Evolutionary conservation across 2,113 vertebrate genomes (phyloP).

Genomic region (Centrocercus urophasianus): DNA sequence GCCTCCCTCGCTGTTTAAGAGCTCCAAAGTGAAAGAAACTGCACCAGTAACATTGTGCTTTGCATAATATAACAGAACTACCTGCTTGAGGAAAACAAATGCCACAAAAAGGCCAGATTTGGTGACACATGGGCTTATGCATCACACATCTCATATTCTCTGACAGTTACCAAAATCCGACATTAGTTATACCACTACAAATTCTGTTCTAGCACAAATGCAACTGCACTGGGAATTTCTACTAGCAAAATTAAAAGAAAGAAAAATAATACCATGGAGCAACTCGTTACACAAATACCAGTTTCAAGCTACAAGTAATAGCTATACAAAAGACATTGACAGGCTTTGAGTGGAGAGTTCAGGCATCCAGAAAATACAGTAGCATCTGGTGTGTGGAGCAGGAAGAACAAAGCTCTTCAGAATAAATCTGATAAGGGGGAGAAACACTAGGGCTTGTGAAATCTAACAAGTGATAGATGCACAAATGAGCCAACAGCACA

Average conservation of each 20-base stretch:
- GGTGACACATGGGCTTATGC: background rate
- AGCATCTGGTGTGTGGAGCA: background rate
- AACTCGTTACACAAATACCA: background rate
- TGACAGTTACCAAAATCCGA: background rate
- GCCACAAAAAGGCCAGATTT: background rate
- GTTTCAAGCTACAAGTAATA: background rate
- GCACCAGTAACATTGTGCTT: background rate
- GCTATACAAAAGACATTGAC: background rate
- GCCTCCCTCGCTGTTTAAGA: background rate
- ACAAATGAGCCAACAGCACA: background rate
- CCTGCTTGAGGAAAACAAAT: background rate
- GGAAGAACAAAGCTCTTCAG: background rate
- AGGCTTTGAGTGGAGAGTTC: constrained; percentile 13
- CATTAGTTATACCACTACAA: accelerated
- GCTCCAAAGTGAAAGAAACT: background rate
- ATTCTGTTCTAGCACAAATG: background rate
- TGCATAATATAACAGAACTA: background rate
- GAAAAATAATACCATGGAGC: accelerated
- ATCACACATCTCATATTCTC: background rate
- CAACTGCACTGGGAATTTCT: background rate
- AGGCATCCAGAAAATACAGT: background rate
- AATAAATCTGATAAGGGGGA: background rate
- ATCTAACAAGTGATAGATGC: background rate
- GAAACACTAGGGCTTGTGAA: background rate
- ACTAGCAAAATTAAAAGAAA: background rate